phyloP scores from a whole-genome alignment of 1,140 invertebrate species.

The Drosophila leontia region DNA sequence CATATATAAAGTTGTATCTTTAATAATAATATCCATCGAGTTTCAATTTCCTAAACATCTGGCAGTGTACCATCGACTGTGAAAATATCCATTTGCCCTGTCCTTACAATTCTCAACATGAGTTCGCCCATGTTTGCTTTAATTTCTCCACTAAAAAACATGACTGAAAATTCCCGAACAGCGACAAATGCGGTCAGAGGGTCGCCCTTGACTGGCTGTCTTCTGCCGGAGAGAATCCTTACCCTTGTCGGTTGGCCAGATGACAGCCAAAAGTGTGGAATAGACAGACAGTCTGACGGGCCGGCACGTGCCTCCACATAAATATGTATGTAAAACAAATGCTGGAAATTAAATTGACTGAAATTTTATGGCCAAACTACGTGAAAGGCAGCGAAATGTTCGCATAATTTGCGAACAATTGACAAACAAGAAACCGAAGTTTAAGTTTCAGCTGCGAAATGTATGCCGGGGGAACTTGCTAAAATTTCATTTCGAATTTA shows the following conservation, averaged over 20 bases:
- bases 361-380: constrained; percentile 57
- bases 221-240: background rate
- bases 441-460: background rate
- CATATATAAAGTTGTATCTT: background rate
- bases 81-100: constrained; percentile 17
- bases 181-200: constrained; percentile 28
- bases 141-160: constrained; percentile 47
- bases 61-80: constrained; percentile 14
- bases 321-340: constrained; percentile 55
- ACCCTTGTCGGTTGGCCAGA: constrained; percentile 16
- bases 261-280: constrained; percentile 36
- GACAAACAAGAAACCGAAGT: constrained; percentile 15
- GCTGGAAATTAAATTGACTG: constrained; percentile 61
- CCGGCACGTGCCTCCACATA: constrained; percentile 52
- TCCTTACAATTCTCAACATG: constrained; percentile 25
- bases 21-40: background rate
- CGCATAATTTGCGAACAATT: constrained; percentile 56
- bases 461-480: background rate
- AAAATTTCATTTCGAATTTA: constrained; percentile 6
- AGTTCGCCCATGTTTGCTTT: constrained; percentile 35
- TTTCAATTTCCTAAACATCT: background rate
- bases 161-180: constrained; percentile 37
- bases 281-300: constrained; percentile 38
- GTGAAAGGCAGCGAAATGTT: constrained; percentile 58
- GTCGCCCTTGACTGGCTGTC: constrained; percentile 21